phyloP scores from a whole-genome alignment of 2,113 vertebrate species.

The Colinus virginianus region DNA sequence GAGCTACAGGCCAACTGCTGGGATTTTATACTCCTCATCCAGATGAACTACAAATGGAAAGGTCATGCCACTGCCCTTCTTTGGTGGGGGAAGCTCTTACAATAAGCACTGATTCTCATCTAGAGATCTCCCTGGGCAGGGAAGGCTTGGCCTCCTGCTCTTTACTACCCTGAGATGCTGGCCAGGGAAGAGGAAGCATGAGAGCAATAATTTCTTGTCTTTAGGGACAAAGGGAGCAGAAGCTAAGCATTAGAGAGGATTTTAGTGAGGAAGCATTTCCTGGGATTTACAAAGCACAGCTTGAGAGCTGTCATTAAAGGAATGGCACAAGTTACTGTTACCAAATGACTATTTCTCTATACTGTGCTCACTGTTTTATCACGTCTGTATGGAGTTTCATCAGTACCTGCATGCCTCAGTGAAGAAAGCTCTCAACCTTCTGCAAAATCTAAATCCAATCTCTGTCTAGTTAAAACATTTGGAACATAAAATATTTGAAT shows the following conservation, averaged over 20 bases:
- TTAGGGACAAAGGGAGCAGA: not conserved
- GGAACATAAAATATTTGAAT: not conserved
- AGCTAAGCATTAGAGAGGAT: not conserved
- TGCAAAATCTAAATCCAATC: not conserved
- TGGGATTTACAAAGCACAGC: not conserved
- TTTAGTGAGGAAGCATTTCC: not conserved
- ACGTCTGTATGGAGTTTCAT: no score
- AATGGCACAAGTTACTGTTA: accelerated
- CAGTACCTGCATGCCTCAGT: not conserved
- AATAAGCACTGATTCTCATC: not conserved
- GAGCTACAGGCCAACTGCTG: no score
- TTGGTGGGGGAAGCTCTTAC: not conserved
- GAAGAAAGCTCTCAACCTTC: not conserved
- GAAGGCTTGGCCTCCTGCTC: not conserved
- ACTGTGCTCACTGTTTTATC: accelerated
- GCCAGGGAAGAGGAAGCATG: not conserved
- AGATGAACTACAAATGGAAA: not conserved
- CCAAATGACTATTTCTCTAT: not conserved
- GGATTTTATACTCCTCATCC: accelerated
- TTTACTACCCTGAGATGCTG: not conserved
- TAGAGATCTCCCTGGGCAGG: not conserved
- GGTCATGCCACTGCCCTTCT: not conserved
- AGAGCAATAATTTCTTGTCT: not conserved
- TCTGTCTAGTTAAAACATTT: not conserved
- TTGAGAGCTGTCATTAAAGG: not conserved